A percentile compares a stretch with the other conserved stretches of the same genome.
Evolutionary conservation across 2,797 vertebrate species (phyloP).

Genomic region (Rhynchonycteris naso): DNA sequence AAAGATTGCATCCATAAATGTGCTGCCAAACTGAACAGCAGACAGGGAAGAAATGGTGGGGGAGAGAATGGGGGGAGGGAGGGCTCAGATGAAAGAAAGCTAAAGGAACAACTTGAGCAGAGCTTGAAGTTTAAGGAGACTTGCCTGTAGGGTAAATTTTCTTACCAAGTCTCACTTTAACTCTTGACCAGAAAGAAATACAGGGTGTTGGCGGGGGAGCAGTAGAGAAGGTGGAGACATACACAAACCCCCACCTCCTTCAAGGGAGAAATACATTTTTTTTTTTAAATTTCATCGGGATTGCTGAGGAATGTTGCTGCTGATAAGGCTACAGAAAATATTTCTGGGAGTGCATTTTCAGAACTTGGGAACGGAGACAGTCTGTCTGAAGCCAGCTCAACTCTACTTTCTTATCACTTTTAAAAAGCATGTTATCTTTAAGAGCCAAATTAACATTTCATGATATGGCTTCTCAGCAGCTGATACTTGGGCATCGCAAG

Average conservation of each 20-base stretch:
- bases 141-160: neutral
- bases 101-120: neutral
- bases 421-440: slow-evolving; percentile 71
- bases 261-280: slow-evolving; percentile 25
- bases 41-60: neutral
- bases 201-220: neutral
- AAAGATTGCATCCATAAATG: slow-evolving; percentile 20
- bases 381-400: slow-evolving; percentile 78
- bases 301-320: slow-evolving; percentile 79
- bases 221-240: neutral
- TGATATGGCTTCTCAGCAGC: slow-evolving; percentile 77
- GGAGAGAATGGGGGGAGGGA: neutral
- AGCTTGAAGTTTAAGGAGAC: neutral
- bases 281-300: slow-evolving; percentile 60
- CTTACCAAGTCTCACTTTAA: neutral
- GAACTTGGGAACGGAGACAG: slow-evolving; percentile 82
- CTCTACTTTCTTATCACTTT: slow-evolving; percentile 81
- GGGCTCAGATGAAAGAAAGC: neutral
- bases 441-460: slow-evolving; percentile 81
- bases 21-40: slow-evolving; percentile 9
- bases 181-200: slow-evolving; percentile 77
- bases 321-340: slow-evolving; percentile 82
- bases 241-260: neutral
- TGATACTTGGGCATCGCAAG: slow-evolving; percentile 63
- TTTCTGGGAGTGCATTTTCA: slow-evolving; percentile 83